Evolutionary conservation across 2,113 vertebrate species (phyloP), one percentile per base, ranked within the genome.

Genomic region (Chlorocebus sabaeus): DNA sequence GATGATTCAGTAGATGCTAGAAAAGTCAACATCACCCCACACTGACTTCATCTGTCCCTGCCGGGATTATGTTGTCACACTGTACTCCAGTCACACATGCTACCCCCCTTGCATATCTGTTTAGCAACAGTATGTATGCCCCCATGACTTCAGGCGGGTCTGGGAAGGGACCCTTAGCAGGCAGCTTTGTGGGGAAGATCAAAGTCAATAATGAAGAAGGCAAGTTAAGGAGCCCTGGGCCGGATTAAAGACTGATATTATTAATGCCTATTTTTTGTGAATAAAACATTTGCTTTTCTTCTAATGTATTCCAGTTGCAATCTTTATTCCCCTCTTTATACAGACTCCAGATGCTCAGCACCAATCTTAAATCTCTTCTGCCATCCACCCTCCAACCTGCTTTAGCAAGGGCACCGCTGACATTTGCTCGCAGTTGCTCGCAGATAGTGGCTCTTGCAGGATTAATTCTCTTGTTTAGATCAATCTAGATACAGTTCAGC

Each of bases 51-150:
- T 96, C 76, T 0, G 8, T 97, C 97, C 52, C 20, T 81, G 45
- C 76, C 6, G 4, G 97, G 95, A 97, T 98, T 97, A 97, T 97
- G 95, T 90, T 97, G 96, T 97, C 97, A 98, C 48, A 85, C 87
- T 83, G 76, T 88, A 92, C 94, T 97, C 93, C n/a, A 93, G 70
- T 79, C 90, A 96, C 96, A 97, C 95, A 25, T 95, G 92, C 96
- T 98, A 92, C 97, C 96, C 96, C 96, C 93, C 84, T 93, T 95
- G 83, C 67, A 72, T 97, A 83, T 96, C 96, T 96, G 45, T 59
- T 95, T 67, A 83, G 48, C 95, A 95, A 86, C 61, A 95, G 48
- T 43, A 32, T 94, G 91, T 93, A 88, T 98, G 55, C 79, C 84
- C 97, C 93, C 10, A 13, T 93, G 96, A 95, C 95, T 91, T 95